These are phyloP conservation scores for Ceuthmochares aereus DNA, from an alignment of 2,113 vertebrate species.

Conservation along the genomic window DNA sequence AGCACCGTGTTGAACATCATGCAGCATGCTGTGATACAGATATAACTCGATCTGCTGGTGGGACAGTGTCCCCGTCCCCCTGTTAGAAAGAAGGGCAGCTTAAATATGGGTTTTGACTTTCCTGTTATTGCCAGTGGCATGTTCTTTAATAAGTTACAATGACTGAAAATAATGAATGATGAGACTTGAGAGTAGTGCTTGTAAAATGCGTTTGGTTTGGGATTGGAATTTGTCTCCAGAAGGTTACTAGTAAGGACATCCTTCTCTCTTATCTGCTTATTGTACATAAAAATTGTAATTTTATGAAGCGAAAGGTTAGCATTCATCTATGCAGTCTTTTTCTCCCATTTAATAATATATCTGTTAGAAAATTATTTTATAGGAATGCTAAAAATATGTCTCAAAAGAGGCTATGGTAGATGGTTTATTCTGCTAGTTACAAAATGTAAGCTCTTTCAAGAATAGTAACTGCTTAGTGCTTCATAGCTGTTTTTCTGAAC, in stretches of 20 bases:
- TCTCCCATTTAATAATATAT: background rate
- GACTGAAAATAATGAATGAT: background rate
- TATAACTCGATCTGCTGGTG: background rate
- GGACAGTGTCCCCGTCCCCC: background rate
- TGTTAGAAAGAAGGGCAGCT: background rate
- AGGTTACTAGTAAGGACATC: slow-evolving; percentile 1
- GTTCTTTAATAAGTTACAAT: background rate
- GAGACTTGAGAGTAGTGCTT: slow-evolving; percentile 14
- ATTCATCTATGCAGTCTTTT: background rate
- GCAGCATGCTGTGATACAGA: background rate
- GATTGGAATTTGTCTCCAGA: slow-evolving; percentile 1
- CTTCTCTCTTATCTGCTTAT: background rate
- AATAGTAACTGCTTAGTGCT: background rate
- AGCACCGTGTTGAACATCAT: background rate
- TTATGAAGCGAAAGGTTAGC: background rate
- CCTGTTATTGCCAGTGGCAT: background rate
- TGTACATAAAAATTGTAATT: slow-evolving; percentile 10
- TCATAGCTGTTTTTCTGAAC: background rate
- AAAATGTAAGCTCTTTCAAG: background rate
- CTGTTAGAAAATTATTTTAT: background rate
- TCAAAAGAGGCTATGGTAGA: background rate
- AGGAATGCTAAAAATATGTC: background rate
- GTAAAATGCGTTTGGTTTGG: background rate
- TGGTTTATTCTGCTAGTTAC: background rate
- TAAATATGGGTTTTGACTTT: background rate